Base-by-base conservation (phyloP, 2,888 invertebrate genomes). In the Sarcophaga rosellei region DNA sequence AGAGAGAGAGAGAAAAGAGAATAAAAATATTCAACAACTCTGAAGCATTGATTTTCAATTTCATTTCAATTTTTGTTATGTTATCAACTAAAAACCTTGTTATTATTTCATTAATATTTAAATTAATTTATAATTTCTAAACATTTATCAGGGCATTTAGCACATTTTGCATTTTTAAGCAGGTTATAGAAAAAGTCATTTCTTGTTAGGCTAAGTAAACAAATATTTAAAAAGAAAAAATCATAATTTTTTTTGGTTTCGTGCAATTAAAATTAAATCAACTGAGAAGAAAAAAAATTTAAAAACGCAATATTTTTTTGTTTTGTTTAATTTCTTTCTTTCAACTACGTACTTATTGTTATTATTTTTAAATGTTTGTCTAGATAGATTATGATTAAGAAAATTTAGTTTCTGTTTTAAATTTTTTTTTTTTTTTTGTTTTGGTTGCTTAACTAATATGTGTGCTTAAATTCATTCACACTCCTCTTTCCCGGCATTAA, bases 61-160 rank as follows among this genome's bases (percentile, higher is more conserved):
- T 53, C 15, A 17, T 53, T 53, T 47, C 4, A n/a, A n/a, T 12
- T 47, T 53, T 53, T 17, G 17, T 53, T 53, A 12, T 15, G 15
- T 17, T 15, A 15, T 53, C 17, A 68, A 21, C 20, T 20, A 68
- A 45, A 44, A 47, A 47, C 47, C 25, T 70, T 70, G 70, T n/a
- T 57, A 53, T 47, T 47, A 47, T 68, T 45, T 45, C 53, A 53
- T 69, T 53, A 69, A 57, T 69, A 53, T 69, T 69, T 23, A 23
- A 53, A 12, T 45, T 21, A 45, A 47, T 66, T 66, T 23, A 53
- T 21, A 69, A 53, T 15, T 47, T 53, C 12, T 21, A 6, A 53
- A 69, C 47, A 53, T 69, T 47, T 53, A 69, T 23, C 47, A 53
- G 21, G 47, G 10, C 69, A 69, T 23, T 69, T 69, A 69, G 69